Conservation (phyloP, 2,888 invertebrate genomes). For the Limnephilus marmoratus region DNA sequence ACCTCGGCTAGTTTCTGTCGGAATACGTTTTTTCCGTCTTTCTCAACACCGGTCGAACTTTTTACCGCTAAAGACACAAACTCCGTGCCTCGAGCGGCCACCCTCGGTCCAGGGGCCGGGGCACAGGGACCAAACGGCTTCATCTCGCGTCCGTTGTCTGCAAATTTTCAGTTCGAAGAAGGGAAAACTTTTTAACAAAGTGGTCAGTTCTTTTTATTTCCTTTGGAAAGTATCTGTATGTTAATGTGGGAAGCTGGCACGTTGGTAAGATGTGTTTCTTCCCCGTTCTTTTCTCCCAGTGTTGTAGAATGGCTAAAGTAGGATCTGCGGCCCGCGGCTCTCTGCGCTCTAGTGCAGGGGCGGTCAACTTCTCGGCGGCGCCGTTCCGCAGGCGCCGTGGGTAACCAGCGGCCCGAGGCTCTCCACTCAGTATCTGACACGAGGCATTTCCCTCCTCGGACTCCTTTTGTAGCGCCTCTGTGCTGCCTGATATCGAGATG, state of each 20-base stretch:
- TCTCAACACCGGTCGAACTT: constrained; percentile 20
- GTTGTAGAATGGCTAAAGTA: background rate
- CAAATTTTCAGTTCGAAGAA: background rate
- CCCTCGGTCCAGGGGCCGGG: background rate
- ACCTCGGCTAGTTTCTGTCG: constrained; percentile 44
- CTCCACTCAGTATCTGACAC: background rate
- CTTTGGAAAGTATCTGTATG: constrained; percentile 14
- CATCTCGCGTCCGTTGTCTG: background rate
- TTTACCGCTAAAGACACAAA: constrained; percentile 20
- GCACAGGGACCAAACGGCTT: background rate
- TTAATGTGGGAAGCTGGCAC: background rate
- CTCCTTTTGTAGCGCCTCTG: background rate
- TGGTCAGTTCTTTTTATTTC: constrained; percentile 16
- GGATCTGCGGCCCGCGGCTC: background rate
- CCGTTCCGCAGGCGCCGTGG: background rate
- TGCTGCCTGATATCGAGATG: background rate
- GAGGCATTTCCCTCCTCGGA: background rate
- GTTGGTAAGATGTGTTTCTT: background rate
- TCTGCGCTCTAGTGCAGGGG: background rate
- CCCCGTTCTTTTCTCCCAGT: background rate
- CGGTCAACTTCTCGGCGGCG: background rate
- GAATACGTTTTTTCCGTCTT: constrained; percentile 36
- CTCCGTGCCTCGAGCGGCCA: background rate
- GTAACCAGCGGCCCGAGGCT: background rate
- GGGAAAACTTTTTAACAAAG: background rate